These are phyloP conservation scores for Leucophenga maculata DNA, from an alignment of 2,888 invertebrate species.

Conservation along the genomic window DNA sequence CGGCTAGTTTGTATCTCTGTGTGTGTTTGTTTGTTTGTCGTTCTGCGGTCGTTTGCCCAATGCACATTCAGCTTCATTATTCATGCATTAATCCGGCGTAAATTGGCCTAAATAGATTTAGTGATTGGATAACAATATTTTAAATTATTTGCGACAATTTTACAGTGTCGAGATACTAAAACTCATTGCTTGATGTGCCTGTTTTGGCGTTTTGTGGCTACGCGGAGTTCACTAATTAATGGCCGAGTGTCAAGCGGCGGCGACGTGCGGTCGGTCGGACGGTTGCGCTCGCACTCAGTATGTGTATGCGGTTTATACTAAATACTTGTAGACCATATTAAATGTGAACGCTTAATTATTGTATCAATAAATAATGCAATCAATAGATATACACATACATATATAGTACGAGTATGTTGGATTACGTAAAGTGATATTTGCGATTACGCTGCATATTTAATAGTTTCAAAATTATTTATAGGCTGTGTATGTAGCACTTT, in stretches of 20 bases:
- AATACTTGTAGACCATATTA: neutral
- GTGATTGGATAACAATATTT: slow-evolving; percentile 53
- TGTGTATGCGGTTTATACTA: no score
- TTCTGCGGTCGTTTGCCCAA: neutral
- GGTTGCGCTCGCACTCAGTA: no score
- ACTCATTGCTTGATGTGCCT: neutral
- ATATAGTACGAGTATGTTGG: neutral
- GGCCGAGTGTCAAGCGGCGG: no score
- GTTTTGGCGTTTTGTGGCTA: slow-evolving; percentile 10
- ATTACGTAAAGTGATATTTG: neutral
- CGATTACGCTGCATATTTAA: neutral
- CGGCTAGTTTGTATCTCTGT: no score
- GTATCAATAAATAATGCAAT: slow-evolving; percentile 12
- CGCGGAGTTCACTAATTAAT: no score
- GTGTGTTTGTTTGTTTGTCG: neutral
- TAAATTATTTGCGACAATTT: slow-evolving; percentile 43
- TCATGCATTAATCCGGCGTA: slow-evolving; percentile 45
- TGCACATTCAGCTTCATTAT: slow-evolving; percentile 12
- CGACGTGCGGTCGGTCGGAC: no score
- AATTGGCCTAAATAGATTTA: slow-evolving; percentile 54
- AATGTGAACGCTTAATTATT: slow-evolving; percentile 11
- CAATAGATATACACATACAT: neutral
- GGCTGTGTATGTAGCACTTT: no score
- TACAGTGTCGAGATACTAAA: neutral
- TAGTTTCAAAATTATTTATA: neutral